Evolutionary conservation across 92 coral and sea anemone genomes (phyloP), one percentile per base, ranked within the genome.

Genomic region (Isaurus tuberculatus): DNA sequence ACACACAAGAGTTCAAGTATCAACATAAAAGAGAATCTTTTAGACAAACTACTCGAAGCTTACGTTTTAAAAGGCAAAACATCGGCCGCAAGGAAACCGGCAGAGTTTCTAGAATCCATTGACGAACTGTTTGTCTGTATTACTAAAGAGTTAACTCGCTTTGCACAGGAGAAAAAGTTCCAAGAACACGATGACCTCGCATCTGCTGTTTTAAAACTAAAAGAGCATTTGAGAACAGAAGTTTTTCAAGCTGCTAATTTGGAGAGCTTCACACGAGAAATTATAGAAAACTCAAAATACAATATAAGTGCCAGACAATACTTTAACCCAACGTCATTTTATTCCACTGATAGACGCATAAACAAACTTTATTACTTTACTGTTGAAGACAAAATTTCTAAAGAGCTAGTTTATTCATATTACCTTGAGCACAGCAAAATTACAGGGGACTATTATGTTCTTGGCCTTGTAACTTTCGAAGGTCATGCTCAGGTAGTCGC

Each of bases 381-480:
- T 31, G 67, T 74, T 19, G 53, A 74, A 74, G 67, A 74, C 20
- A 55, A 49, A 27, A 22, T 20, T 48, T 74, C 80, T 1, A 27
- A 19, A 20, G 53, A 74, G 33, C 66, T 10, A 32, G 64, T 74
- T 2, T 53, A 49, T 53, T 8, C 65, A 1, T 74, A 74, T 33
- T 74, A 51, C 34, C 36, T 74, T n/a, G 80, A 74, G 4, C 80
- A 74, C 80, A 74, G 80, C 66, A 74, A 23, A 28, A 29, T 74
- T 49, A 30, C 28, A 31, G 31, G 11, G 15, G 80, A 74, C 36
- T 74, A 74, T 74, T 74, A 74, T 44, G 80, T 74, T 37, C 23
- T 74, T 65, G 80, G 80, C 17, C 33, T 74, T 8, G 31, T 74
- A 46, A 74, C 46, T 10, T 74, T 44, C 2, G 65, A 74, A 19